phyloP scores from a whole-genome alignment of 1,140 invertebrate genomes.

The Danaus melanippus region DNA sequence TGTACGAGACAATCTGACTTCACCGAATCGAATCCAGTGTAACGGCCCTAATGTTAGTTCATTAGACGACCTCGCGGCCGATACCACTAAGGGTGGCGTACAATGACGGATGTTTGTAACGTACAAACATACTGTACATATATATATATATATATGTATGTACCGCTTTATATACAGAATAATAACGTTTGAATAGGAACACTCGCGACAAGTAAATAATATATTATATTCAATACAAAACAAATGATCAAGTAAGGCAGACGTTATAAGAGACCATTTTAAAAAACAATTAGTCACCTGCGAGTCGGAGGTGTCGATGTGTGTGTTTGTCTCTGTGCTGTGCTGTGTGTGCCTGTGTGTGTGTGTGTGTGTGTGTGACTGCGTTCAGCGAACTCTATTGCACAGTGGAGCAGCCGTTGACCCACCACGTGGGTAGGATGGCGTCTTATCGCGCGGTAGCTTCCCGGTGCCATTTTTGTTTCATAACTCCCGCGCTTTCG shows the following conservation, averaged over 20 bases:
- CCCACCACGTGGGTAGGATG: slow-evolving; percentile 59
- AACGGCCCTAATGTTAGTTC: slow-evolving; percentile 9
- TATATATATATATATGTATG: too few species aligned
- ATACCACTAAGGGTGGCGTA: slow-evolving; percentile 13
- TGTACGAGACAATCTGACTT: too few species aligned
- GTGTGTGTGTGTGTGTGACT: slow-evolving; percentile 20
- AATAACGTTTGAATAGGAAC: too few species aligned
- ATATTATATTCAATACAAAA: too few species aligned
- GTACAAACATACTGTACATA: too few species aligned
- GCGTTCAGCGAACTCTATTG: slow-evolving; percentile 45
- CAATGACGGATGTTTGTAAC: too few species aligned
- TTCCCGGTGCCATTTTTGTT: slow-evolving; percentile 49
- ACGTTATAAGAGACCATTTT: slow-evolving; percentile 17
- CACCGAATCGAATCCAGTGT: too few species aligned
- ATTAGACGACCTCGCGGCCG: slow-evolving; percentile 22
- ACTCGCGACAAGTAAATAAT: too few species aligned
- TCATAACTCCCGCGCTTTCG: slow-evolving; percentile 36
- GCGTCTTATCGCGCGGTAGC: slow-evolving; percentile 40
- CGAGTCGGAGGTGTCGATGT: slow-evolving; percentile 21
- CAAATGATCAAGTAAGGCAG: too few species aligned
- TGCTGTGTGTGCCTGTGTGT: too few species aligned
- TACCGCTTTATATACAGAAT: too few species aligned
- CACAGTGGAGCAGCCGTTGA: slow-evolving; percentile 65
- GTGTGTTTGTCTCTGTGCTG: background rate
- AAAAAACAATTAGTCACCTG: slow-evolving; percentile 46